A percentile compares a stretch with the other conserved stretches of the same genome.
These are phyloP conservation scores for Maccullochella peelii DNA, from an alignment of 2,113 vertebrate species.

Conservation along the genomic window DNA sequence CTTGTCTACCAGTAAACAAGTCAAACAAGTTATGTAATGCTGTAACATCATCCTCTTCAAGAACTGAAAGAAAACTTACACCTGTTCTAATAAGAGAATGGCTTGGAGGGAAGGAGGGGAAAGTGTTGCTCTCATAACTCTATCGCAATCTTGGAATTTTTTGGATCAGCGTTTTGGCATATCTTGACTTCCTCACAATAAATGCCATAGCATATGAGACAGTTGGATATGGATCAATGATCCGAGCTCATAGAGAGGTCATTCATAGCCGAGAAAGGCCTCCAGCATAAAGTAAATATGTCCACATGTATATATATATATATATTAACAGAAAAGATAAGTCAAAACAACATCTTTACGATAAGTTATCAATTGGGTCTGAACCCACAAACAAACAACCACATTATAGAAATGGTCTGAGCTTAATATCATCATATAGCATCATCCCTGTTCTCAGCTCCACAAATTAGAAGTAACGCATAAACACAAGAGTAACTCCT, in stretches of 20 bases:
- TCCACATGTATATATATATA: not conserved
- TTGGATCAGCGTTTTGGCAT: conserved; percentile 1
- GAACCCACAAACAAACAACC: not conserved
- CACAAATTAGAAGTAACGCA: not conserved
- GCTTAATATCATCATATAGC: not conserved
- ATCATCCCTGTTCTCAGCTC: not conserved
- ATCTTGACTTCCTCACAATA: not conserved
- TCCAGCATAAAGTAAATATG: not conserved
- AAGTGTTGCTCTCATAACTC: too few species aligned
- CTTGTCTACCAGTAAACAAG: not conserved
- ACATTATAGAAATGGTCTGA: not conserved
- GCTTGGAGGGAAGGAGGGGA: not conserved
- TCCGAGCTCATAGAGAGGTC: not conserved
- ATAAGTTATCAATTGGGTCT: not conserved
- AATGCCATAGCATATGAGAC: not conserved
- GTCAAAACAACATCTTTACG: not conserved
- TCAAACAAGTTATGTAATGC: not conserved
- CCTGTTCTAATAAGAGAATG: too few species aligned
- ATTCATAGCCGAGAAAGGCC: not conserved
- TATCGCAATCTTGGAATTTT: not conserved
- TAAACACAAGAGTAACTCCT: not conserved
- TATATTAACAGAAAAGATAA: too few species aligned
- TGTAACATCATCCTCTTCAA: not conserved
- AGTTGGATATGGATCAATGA: not conserved
- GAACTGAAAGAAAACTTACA: not conserved